These are phyloP conservation scores for Todiramphus chloris DNA, from an alignment of 2,113 vertebrate species.

Conservation along the genomic window DNA sequence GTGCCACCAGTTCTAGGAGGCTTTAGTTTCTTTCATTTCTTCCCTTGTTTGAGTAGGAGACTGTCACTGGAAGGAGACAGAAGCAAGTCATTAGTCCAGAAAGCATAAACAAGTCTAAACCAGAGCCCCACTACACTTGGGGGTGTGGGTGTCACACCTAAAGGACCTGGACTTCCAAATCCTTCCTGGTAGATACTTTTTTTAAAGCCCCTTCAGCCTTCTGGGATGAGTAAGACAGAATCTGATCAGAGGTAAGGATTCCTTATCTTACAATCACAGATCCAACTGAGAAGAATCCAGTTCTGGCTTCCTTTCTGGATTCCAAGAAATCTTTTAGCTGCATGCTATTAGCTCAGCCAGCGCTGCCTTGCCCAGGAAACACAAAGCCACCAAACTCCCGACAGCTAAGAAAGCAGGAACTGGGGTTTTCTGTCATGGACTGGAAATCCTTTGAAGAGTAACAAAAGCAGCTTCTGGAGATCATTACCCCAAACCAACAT, in stretches of 20 bases:
- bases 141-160: neutral
- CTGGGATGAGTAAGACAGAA: neutral
- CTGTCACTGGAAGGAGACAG: conserved; percentile 71
- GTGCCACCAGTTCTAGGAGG: neutral
- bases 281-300: neutral
- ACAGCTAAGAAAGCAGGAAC: neutral
- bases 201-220: neutral
- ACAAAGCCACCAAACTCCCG: neutral
- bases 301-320: neutral
- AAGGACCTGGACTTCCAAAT: neutral
- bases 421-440: neutral
- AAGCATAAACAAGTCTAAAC: neutral
- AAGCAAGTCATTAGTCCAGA: neutral
- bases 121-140: neutral
- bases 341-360: neutral
- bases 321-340: neutral
- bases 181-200: neutral
- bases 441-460: neutral
- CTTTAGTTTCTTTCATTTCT: conserved; percentile 72
- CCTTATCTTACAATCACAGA: neutral
- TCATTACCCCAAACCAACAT: accelerated
- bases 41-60: conserved; percentile 69
- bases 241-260: neutral
- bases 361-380: neutral
- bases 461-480: neutral